Conservation (phyloP, 2,888 invertebrate genomes). For the Tenthredo livida region DNA sequence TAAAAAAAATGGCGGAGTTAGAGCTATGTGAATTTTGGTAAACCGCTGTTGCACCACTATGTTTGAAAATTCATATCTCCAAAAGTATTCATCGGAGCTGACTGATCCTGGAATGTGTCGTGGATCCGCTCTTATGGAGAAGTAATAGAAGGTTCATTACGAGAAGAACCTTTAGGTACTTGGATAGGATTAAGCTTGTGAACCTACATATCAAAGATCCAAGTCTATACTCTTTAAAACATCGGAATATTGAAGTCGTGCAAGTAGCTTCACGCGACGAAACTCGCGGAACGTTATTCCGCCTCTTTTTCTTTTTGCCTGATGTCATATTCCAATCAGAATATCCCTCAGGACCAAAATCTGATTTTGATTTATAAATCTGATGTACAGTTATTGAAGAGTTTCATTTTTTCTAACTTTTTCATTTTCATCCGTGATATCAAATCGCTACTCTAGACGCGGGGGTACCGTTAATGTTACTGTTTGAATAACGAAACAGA, state of each 20-base stretch:
- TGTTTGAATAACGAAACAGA: not conserved
- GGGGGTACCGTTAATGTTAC: not conserved
- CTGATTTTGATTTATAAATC: slow-evolving; percentile 6
- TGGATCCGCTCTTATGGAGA: too few species aligned
- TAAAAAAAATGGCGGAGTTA: too few species aligned
- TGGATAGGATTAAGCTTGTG: not conserved
- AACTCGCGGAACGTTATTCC: not conserved
- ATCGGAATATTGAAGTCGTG: not conserved
- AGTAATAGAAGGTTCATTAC: not conserved
- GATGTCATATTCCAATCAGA: slow-evolving; percentile 7
- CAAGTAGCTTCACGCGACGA: not conserved
- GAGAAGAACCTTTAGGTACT: not conserved
- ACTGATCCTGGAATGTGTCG: too few species aligned
- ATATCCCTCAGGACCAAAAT: not conserved
- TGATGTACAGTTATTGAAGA: slow-evolving; percentile 23
- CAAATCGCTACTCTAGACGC: not conserved
- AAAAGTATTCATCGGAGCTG: too few species aligned
- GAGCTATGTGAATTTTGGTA: too few species aligned
- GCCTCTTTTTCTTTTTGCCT: not conserved
- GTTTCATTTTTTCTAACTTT: not conserved
- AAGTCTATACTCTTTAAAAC: not conserved
- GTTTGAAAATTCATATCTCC: too few species aligned
- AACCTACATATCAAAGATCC: not conserved
- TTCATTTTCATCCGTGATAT: slow-evolving; percentile 18
- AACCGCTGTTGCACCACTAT: too few species aligned